phyloP scores from a whole-genome alignment of 2,888 invertebrate species.

The Leistus spinibarbis region DNA sequence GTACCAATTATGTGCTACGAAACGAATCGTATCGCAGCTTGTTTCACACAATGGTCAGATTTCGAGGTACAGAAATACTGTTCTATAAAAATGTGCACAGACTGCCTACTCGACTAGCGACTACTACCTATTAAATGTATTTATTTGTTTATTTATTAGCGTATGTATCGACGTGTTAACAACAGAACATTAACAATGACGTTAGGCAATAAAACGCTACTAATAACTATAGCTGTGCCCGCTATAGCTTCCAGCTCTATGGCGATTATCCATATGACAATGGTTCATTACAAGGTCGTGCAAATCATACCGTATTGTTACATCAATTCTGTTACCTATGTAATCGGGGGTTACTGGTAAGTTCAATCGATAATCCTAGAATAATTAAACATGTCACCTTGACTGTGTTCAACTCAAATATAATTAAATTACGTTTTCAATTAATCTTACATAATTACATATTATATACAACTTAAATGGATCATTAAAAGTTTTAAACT shows the following conservation, averaged over 20 bases:
- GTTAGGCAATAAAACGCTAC: slow-evolving; percentile 64
- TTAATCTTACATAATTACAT: background rate
- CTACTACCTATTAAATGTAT: too few species aligned
- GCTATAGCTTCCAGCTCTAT: slow-evolving; percentile 68
- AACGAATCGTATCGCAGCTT: slow-evolving; percentile 65
- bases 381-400: background rate
- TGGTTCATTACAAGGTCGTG: slow-evolving; percentile 69
- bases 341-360: slow-evolving; percentile 74
- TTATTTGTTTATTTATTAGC: slow-evolving; percentile 49
- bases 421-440: slow-evolving; percentile 44
- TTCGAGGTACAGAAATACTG: slow-evolving; percentile 65
- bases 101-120: too few species aligned
- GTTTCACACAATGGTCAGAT: slow-evolving; percentile 69
- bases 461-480: background rate
- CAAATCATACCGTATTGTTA: slow-evolving; percentile 74
- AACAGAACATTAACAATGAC: slow-evolving; percentile 63
- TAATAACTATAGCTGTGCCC: slow-evolving; percentile 65
- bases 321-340: slow-evolving; percentile 70
- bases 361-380: background rate
- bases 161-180: slow-evolving; percentile 66
- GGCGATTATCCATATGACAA: slow-evolving; percentile 71
- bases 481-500: background rate
- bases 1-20: slow-evolving; percentile 73
- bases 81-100: background rate
- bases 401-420: background rate